Base-by-base conservation (phyloP, 35 echinoderm and acorn worm species). In the Ophioderma brevispina region DNA sequence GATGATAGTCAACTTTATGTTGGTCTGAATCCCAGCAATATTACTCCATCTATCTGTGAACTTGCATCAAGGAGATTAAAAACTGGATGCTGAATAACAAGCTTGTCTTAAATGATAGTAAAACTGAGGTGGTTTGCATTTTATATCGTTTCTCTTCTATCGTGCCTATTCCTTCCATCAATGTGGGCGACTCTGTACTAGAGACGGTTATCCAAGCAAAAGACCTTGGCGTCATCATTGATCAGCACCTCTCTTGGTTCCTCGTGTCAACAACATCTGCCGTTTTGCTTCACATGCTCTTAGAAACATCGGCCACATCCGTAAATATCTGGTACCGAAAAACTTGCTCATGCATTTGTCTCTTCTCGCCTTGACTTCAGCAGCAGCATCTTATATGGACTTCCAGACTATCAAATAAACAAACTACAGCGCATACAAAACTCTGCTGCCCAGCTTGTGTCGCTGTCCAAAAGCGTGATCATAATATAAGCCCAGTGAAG, bases 371-470 rank as follows among this genome's bases (percentile, higher is more conserved):
- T 91, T 49, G 85, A 95, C 15, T 82, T 33, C 41, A 21, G 40
- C 17, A 95, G 88, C 80, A 75, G 76, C 0, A 40, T 88, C 5
- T 37, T 95, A 34, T 95, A 83, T 43, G 85, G 94, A 10, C 43
- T 95, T 34, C 79, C 84, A 35, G 19, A 87, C 31, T 43, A 78
- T 25, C 78, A 84, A 30, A 76, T 95, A 19, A 33, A 33, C 13
- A 33, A 50, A 40, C 94, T 91, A 55, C 94, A 95, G 50, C 79
- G 79, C 17, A 56, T 88, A 33, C 94, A 95, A 35, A 95, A 95
- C 33, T 32, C 89, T 42, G 85, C 89, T 39, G 87, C 82, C 55
- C 23, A 78, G 4, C 19, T 94, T 21, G 75, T 94, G 10, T 86
- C 92, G 23, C 31, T 49, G 4, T 84, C 55, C 13, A 90, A 46